Percentiles rank a stretch among this genome's conserved stretches.
Conservation (phyloP, 2,797 vertebrate genomes). For the Pagetopsis macropterus region DNA sequence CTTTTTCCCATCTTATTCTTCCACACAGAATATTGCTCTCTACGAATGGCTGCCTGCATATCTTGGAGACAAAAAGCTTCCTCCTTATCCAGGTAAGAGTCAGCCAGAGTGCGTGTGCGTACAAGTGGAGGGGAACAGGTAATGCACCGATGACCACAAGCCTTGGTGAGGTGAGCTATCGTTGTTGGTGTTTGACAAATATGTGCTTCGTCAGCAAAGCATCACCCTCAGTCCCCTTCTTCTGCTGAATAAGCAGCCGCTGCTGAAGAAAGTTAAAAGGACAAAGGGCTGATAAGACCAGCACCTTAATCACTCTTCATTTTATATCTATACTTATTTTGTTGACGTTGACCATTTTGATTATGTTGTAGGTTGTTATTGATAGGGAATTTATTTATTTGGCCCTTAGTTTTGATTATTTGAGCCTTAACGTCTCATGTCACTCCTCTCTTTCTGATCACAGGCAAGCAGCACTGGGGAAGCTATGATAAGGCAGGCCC, state of each 20-base stretch:
- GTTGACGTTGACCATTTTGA: background rate
- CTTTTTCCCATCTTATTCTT: constrained; percentile 1
- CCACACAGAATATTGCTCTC: constrained; percentile 87
- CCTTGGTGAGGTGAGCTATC: constrained; percentile 67
- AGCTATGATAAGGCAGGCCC: no score
- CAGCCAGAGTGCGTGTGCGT: constrained; percentile 42
- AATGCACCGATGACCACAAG: constrained; percentile 74
- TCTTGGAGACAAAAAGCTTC: constrained; percentile 69
- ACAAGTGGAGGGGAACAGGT: constrained; percentile 63
- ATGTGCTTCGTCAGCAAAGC: constrained; percentile 76
- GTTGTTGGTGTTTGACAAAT: constrained; percentile 63
- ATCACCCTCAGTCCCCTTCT: constrained; percentile 35
- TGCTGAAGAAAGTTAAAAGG: constrained; percentile 53
- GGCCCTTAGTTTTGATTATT: no score
- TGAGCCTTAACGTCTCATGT: no score
- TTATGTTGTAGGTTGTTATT: background rate
- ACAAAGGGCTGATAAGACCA: constrained; percentile 38
- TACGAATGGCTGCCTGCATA: constrained; percentile 93
- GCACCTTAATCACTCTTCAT: constrained; percentile 28
- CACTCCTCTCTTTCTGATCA: no score
- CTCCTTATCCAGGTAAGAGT: constrained; percentile 87
- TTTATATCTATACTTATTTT: background rate
- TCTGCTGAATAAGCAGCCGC: constrained; percentile 69
- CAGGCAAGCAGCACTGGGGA: no score
- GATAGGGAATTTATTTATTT: no score